phyloP scores from a whole-genome alignment of 53 echinoderm and acorn worm species.

The Zoroaster sp. region DNA sequence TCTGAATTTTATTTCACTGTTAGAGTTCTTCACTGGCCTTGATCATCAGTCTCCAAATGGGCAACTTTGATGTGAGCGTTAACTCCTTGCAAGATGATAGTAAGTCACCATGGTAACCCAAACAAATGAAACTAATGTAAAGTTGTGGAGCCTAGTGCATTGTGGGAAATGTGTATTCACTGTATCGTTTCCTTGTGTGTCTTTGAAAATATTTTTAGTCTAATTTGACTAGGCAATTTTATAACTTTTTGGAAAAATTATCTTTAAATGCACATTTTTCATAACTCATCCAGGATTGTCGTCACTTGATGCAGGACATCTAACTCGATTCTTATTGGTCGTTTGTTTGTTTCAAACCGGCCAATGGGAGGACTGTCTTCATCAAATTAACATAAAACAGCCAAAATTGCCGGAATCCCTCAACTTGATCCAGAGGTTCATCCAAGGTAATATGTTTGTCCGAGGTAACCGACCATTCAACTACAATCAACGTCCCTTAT shows the following conservation, averaged over 20 bases:
- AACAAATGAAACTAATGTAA: background rate
- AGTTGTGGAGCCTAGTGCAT: no score
- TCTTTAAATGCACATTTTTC: no score
- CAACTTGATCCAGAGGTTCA: background rate
- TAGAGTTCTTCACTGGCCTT: background rate
- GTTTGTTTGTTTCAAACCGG: conserved; percentile 21
- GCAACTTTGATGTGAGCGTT: background rate
- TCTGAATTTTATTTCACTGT: background rate
- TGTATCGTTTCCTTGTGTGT: no score
- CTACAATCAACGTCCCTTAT: no score
- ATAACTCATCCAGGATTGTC: no score
- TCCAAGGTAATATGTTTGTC: conserved; percentile 22
- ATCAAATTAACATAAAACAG: background rate
- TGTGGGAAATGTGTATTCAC: no score
- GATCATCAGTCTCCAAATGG: background rate
- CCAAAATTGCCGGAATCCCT: background rate
- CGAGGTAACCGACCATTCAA: no score
- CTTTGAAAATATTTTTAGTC: no score
- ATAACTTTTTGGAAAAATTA: background rate
- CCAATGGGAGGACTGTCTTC: conserved; percentile 40
- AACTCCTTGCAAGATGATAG: background rate
- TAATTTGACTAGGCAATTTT: no score
- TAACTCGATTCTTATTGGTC: conserved; percentile 33
- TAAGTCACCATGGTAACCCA: background rate
- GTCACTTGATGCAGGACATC: background rate